phyloP scores from a whole-genome alignment of 1,140 invertebrate species.

The Bradynema listronoti region DNA sequence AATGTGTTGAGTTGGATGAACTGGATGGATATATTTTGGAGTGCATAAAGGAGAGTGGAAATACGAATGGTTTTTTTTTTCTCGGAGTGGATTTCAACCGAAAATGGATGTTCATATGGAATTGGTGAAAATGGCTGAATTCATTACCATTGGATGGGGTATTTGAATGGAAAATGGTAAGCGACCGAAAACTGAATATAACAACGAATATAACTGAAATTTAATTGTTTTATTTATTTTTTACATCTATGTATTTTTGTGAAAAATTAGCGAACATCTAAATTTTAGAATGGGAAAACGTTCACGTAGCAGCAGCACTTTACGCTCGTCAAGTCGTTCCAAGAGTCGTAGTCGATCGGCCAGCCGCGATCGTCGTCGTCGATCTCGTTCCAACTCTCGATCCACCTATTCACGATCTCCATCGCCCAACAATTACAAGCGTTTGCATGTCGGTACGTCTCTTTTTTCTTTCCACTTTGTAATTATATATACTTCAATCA shows the following conservation, averaged over 20 bases:
- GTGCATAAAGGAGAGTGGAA: too few relatives aligned
- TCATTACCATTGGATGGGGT: not conserved
- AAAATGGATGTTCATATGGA: too few relatives aligned
- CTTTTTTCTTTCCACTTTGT: too few relatives aligned
- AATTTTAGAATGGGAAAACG: too few relatives aligned
- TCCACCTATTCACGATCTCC: slow-evolving; percentile 11
- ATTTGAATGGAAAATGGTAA: not conserved
- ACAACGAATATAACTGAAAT: not conserved
- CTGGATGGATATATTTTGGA: too few relatives aligned
- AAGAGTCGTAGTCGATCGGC: slow-evolving; percentile 1
- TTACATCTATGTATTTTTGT: too few relatives aligned
- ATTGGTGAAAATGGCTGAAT: too few relatives aligned
- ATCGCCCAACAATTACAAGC: slow-evolving; percentile 12
- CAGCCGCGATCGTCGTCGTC: not conserved
- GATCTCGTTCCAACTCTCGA: not conserved
- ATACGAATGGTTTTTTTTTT: too few relatives aligned
- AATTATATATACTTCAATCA: too few relatives aligned
- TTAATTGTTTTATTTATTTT: not conserved
- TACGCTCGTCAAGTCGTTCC: not conserved
- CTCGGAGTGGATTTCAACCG: too few relatives aligned
- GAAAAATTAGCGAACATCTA: too few relatives aligned
- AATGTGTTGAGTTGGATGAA: too few relatives aligned
- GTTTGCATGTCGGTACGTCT: slow-evolving; percentile 29
- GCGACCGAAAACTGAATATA: not conserved
- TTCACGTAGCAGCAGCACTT: not conserved